These are phyloP conservation scores for Cancer borealis DNA, from an alignment of 2,888 invertebrate species.

Conservation along the genomic window DNA sequence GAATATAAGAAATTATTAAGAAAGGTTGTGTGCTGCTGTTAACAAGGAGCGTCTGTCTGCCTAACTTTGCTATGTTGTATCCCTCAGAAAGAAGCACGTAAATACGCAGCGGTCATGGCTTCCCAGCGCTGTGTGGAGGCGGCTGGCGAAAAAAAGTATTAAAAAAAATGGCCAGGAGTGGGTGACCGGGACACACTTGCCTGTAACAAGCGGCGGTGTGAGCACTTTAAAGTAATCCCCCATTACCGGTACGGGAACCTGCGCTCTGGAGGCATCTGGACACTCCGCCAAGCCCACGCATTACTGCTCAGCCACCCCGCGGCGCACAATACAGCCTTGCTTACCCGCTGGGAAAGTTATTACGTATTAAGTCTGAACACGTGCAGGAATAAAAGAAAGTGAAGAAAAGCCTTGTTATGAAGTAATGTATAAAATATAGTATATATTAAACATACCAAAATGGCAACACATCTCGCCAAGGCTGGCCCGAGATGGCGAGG, in stretches of 20 bases:
- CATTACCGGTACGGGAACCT: neutral
- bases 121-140: neutral
- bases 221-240: conserved; percentile 30
- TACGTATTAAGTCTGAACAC: neutral
- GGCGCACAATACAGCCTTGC: neutral
- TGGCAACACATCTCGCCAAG: conserved; percentile 10
- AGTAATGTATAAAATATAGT: neutral
- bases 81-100: neutral
- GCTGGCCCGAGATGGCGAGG: conserved; percentile 25
- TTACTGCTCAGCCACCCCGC: neutral
- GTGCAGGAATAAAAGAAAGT: neutral
- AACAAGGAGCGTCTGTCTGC: neutral
- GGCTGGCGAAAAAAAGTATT: neutral
- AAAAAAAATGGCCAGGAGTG: neutral
- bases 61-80: neutral
- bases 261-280: neutral
- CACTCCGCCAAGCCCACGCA: conserved; percentile 15
- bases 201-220: conserved; percentile 22
- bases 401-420: neutral
- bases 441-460: neutral
- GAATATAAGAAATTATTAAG: neutral
- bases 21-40: neutral
- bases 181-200: conserved; percentile 29
- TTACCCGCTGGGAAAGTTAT: neutral
- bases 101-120: neutral